These are phyloP conservation scores for Malurus splendens DNA, from an alignment of 2,797 vertebrate genomes.

Conservation along the genomic window DNA sequence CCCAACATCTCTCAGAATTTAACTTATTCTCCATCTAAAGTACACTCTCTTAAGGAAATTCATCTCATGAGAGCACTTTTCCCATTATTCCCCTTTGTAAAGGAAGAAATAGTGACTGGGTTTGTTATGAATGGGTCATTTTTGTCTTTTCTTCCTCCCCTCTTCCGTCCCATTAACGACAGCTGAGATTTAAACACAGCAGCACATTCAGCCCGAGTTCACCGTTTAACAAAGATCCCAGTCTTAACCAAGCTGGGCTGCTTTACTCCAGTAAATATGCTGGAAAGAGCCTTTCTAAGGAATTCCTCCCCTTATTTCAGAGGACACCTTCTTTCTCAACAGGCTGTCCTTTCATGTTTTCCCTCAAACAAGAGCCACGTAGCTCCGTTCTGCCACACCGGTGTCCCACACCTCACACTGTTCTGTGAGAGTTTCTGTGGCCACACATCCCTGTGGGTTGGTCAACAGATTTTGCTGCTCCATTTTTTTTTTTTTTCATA, in stretches of 20 bases:
- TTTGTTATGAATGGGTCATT: conserved; percentile 24
- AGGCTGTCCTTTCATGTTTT: background rate
- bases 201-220: background rate
- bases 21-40: conserved; percentile 51
- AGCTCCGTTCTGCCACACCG: accelerated
- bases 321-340: background rate
- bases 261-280: background rate
- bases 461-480: background rate
- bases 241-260: background rate
- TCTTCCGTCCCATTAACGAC: conserved; percentile 23
- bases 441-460: background rate
- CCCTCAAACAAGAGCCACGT: background rate
- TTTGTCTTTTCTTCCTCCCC: conserved; percentile 27
- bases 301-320: background rate
- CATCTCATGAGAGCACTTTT: conserved; percentile 32
- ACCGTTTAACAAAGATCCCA: background rate
- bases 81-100: background rate
- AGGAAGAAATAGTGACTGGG: conserved; percentile 54
- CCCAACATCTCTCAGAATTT: conserved; percentile 26
- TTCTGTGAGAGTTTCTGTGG: background rate
- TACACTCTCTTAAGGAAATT: conserved; percentile 64
- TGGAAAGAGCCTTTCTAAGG: background rate
- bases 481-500: background rate
- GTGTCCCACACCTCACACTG: background rate
- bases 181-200: conserved; percentile 5